A percentile compares a stretch with the other conserved stretches of the same genome.
phyloP scores from a whole-genome alignment of 2,113 vertebrate genomes.

The Tachysurus vachellii region DNA sequence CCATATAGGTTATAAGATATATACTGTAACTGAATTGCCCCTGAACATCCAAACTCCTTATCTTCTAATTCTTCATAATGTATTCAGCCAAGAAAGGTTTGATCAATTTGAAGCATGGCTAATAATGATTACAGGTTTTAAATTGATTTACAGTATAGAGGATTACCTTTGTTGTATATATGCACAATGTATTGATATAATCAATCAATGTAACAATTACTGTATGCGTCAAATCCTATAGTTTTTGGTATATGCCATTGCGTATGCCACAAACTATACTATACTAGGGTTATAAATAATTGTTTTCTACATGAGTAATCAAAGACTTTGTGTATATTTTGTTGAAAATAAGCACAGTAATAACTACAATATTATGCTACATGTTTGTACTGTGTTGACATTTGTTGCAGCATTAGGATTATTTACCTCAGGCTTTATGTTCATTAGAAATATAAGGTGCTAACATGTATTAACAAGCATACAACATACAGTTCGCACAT shows the following conservation, averaged over 20 bases:
- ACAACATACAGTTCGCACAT: background rate
- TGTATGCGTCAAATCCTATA: background rate
- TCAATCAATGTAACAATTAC: too few species aligned
- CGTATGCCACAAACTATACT: background rate
- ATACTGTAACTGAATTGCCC: background rate
- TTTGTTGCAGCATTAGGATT: background rate
- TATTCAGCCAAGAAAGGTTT: background rate
- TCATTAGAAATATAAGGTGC: background rate
- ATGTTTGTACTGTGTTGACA: background rate
- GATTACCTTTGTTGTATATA: background rate
- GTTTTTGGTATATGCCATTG: background rate
- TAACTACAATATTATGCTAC: background rate
- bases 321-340: background rate
- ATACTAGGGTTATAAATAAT: background rate
- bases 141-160: background rate
- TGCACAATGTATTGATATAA: background rate
- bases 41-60: background rate
- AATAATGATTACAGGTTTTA: background rate
- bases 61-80: background rate
- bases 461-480: conserved; percentile 5
- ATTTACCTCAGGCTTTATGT: background rate
- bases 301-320: background rate
- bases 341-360: background rate
- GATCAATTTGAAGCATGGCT: background rate
- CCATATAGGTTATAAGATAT: background rate